Percentiles rank a stretch among this genome's conserved stretches.
phyloP scores from a whole-genome alignment of 2,888 invertebrate species.

The Pristionchus mayeri region DNA sequence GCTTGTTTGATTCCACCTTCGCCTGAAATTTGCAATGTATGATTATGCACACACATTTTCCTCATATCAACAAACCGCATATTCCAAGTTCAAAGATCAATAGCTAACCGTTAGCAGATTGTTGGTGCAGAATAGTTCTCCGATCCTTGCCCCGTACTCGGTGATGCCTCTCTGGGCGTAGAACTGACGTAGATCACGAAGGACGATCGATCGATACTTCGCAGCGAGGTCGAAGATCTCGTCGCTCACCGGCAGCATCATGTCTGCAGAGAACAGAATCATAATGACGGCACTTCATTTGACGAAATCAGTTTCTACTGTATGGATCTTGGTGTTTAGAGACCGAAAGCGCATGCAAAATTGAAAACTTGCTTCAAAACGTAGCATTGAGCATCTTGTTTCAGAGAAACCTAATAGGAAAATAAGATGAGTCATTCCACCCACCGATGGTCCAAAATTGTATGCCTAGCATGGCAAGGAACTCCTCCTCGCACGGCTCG shows the following conservation, averaged over 20 bases:
- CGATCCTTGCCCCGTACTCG: not conserved
- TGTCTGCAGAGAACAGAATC: not conserved
- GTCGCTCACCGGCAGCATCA: not conserved
- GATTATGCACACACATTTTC: not conserved
- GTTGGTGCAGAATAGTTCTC: slow-evolving; percentile 13
- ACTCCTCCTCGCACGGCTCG: slow-evolving; percentile 11
- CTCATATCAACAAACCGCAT: not conserved
- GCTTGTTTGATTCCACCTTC: slow-evolving; percentile 1
- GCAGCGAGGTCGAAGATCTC: not conserved
- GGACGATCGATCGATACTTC: slow-evolving; percentile 15
- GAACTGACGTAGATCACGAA: not conserved
- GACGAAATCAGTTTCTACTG: no score
- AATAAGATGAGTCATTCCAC: not conserved
- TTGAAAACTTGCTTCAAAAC: no score
- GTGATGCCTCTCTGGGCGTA: not conserved
- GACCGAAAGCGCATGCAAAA: no score
- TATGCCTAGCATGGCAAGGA: slow-evolving; percentile 7
- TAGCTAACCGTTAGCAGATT: not conserved
- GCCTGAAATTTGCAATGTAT: not conserved
- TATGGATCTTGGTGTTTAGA: no score
- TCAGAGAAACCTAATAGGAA: no score
- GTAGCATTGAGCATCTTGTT: no score
- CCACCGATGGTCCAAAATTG: slow-evolving; percentile 36
- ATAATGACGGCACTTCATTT: not conserved
- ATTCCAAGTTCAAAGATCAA: not conserved